These are phyloP conservation scores for Henricia sp. DNA, from an alignment of 53 echinoderm and acorn worm species.

Conservation along the genomic window DNA sequence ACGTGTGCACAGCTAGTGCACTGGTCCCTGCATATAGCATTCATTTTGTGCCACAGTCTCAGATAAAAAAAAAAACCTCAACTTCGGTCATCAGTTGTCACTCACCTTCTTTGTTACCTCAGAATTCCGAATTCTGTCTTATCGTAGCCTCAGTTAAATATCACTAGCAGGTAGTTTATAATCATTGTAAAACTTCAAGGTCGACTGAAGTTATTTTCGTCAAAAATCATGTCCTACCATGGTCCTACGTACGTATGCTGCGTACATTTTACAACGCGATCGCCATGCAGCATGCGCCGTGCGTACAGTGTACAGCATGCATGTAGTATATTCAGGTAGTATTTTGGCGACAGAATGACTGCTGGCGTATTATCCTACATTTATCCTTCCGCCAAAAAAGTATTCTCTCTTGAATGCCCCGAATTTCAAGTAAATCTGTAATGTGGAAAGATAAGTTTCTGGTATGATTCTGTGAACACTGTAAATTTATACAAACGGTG, in stretches of 20 bases:
- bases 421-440: not conserved
- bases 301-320: not conserved
- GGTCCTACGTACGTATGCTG: slow-evolving; percentile 1
- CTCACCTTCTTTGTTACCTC: too few species aligned
- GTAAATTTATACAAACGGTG: not conserved
- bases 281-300: not conserved
- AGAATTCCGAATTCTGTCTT: too few species aligned
- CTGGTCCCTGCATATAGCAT: too few species aligned
- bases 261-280: not conserved
- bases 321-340: not conserved
- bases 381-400: slow-evolving; percentile 44
- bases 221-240: too few species aligned
- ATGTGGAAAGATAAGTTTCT: not conserved
- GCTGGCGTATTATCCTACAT: slow-evolving; percentile 48
- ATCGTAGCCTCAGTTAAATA: too few species aligned
- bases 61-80: too few species aligned
- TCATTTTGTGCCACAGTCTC: too few species aligned
- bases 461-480: not conserved
- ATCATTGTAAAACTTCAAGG: too few species aligned
- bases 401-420: not conserved
- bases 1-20: too few species aligned
- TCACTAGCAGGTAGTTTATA: too few species aligned
- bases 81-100: too few species aligned
- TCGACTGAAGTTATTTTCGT: too few species aligned
- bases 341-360: slow-evolving; percentile 67